These are phyloP conservation scores for Condylostylus longicornis DNA, from an alignment of 1,140 invertebrate genomes.

Conservation along the genomic window DNA sequence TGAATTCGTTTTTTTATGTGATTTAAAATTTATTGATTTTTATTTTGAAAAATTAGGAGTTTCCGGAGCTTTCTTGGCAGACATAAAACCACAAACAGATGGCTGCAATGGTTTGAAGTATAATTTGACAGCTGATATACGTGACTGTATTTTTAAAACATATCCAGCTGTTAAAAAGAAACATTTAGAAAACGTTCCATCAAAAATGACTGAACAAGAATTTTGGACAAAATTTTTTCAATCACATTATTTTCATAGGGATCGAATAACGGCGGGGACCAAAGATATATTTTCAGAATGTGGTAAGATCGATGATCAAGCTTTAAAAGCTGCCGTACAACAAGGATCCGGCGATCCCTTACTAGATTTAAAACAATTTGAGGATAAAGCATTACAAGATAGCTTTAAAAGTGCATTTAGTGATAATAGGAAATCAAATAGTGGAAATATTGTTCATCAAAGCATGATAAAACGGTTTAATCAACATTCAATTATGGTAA, in stretches of 20 bases:
- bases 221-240: slow-evolving; percentile 99
- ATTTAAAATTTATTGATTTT: not conserved
- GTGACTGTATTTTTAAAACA: slow-evolving; percentile 96
- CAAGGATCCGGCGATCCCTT: slow-evolving; percentile 61
- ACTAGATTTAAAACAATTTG: slow-evolving; percentile 64
- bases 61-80: slow-evolving; percentile 76
- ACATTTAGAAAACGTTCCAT: slow-evolving; percentile 90
- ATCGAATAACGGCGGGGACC: slow-evolving; percentile 72
- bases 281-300: slow-evolving; percentile 95
- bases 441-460: slow-evolving; percentile 66
- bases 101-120: slow-evolving; percentile 94
- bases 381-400: slow-evolving; percentile 58
- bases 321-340: slow-evolving; percentile 63
- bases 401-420: slow-evolving; percentile 42
- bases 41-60: slow-evolving; percentile 41
- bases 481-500: slow-evolving; percentile 88
- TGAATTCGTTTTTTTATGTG: slow-evolving; percentile 2
- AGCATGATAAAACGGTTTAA: slow-evolving; percentile 93
- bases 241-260: slow-evolving; percentile 97
- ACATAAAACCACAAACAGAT: slow-evolving; percentile 93
- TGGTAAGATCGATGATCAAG: slow-evolving; percentile 87
- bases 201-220: slow-evolving; percentile 86
- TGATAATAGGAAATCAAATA: slow-evolving; percentile 40
- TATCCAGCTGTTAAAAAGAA: slow-evolving; percentile 97
- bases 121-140: slow-evolving; percentile 92